Evolutionary conservation across 2,113 vertebrate genomes (phyloP).

Genomic region (Poicephalus gulielmi): DNA sequence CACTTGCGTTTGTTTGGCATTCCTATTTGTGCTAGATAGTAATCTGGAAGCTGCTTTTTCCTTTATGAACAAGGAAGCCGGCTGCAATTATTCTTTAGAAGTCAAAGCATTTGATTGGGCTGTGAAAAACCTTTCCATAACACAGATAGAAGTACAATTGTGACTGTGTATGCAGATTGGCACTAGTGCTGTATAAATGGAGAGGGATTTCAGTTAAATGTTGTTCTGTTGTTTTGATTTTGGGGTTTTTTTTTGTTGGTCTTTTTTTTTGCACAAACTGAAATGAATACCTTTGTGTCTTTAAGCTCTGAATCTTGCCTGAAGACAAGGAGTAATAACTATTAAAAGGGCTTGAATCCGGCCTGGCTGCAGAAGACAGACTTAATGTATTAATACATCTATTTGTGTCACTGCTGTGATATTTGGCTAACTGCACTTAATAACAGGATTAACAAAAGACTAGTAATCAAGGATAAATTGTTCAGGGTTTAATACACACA

Average conservation of each 20-base stretch:
- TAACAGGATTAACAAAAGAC: background rate
- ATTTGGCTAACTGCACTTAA: background rate
- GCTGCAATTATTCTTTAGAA: background rate
- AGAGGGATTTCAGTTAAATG: background rate
- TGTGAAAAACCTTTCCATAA: background rate
- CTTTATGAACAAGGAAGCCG: background rate
- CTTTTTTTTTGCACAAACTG: background rate
- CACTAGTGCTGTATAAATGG: background rate
- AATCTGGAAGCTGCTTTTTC: background rate
- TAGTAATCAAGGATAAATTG: background rate
- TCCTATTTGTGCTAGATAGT: background rate
- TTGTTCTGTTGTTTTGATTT: background rate
- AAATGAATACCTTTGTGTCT: background rate
- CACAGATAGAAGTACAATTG: background rate
- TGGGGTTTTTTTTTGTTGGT: background rate
- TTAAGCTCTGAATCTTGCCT: background rate
- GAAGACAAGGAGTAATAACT: background rate
- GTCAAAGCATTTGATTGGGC: background rate
- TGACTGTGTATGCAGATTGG: background rate
- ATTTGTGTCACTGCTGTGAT: background rate
- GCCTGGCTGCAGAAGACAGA: background rate
- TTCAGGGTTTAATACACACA: accelerated
- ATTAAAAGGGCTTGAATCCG: background rate
- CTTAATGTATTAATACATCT: background rate
- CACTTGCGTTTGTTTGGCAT: background rate